These are phyloP conservation scores for Ischnura elegans DNA, from an alignment of 2,888 invertebrate genomes.

Conservation along the genomic window DNA sequence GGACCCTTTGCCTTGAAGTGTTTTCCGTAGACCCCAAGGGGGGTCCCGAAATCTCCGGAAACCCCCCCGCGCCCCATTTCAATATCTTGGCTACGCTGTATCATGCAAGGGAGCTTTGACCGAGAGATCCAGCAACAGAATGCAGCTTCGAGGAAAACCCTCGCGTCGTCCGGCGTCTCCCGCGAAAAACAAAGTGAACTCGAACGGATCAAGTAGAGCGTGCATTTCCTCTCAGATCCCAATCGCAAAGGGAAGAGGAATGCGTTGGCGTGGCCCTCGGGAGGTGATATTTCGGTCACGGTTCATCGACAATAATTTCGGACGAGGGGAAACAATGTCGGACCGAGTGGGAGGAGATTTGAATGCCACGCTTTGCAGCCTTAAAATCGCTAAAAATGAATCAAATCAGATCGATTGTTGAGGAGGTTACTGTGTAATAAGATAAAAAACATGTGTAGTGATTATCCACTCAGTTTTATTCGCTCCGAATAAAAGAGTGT, in stretches of 20 bases:
- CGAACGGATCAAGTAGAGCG: not conserved
- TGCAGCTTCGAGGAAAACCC: not conserved
- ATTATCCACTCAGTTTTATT: too few relatives aligned
- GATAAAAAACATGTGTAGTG: too few relatives aligned
- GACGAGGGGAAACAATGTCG: not conserved
- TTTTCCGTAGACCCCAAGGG: too few relatives aligned
- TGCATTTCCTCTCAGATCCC: not conserved
- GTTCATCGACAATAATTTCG: constrained; percentile 15
- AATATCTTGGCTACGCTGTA: too few relatives aligned
- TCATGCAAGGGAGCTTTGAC: not conserved
- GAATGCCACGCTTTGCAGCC: constrained; percentile 12
- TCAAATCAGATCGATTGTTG: too few relatives aligned
- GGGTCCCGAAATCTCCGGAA: too few relatives aligned
- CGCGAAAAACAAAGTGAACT: not conserved
- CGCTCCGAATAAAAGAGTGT: too few relatives aligned
- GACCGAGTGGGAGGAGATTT: not conserved
- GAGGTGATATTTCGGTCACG: not conserved
- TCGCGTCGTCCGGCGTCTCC: not conserved
- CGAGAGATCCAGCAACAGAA: not conserved
- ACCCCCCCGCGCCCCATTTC: too few relatives aligned
- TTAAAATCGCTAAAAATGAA: too few relatives aligned
- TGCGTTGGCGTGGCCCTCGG: not conserved
- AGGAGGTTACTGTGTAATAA: too few relatives aligned
- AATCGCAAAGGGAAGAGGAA: not conserved
- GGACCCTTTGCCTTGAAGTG: too few relatives aligned